These are phyloP conservation scores for Diadophis punctatus DNA, from an alignment of 2,113 vertebrate genomes.

Conservation along the genomic window DNA sequence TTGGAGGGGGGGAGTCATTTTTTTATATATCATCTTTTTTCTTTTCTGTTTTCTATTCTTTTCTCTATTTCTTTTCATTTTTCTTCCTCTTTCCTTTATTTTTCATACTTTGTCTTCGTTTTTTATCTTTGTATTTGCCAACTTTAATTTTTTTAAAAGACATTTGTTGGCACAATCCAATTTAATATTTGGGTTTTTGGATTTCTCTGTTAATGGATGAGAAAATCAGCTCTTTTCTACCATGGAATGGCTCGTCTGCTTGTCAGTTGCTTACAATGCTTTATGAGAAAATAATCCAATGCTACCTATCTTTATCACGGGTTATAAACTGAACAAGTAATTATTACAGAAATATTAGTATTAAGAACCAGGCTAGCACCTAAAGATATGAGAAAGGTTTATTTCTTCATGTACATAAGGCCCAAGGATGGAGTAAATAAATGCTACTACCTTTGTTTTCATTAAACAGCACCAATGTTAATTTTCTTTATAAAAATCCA, in stretches of 20 bases:
- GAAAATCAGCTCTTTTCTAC: not conserved
- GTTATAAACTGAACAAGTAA: not conserved
- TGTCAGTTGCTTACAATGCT: not conserved
- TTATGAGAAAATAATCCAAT: not conserved
- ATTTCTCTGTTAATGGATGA: not conserved
- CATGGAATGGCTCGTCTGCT: conserved; percentile 1
- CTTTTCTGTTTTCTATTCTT: too few species aligned
- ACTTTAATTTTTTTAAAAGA: too few species aligned
- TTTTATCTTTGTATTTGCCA: too few species aligned
- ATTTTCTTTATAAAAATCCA: conserved; percentile 59
- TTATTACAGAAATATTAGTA: not conserved
- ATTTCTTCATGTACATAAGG: conserved; percentile 13
- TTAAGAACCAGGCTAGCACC: rapidly evolving
- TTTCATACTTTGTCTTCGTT: too few species aligned
- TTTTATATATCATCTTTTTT: too few species aligned
- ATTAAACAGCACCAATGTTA: conserved; percentile 47
- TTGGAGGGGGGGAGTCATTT: too few species aligned
- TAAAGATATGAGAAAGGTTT: conserved; percentile 9
- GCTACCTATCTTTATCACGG: not conserved
- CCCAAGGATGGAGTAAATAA: conserved; percentile 40
- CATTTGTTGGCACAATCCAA: not conserved
- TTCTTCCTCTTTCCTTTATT: too few species aligned
- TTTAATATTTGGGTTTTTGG: not conserved
- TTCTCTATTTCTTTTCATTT: too few species aligned
- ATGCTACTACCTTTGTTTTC: conserved; percentile 53